Percentiles rank a stretch among this genome's conserved stretches.
Evolutionary conservation across 2,797 vertebrate species (phyloP).

Genomic region (Sebastes hopkinsi): DNA sequence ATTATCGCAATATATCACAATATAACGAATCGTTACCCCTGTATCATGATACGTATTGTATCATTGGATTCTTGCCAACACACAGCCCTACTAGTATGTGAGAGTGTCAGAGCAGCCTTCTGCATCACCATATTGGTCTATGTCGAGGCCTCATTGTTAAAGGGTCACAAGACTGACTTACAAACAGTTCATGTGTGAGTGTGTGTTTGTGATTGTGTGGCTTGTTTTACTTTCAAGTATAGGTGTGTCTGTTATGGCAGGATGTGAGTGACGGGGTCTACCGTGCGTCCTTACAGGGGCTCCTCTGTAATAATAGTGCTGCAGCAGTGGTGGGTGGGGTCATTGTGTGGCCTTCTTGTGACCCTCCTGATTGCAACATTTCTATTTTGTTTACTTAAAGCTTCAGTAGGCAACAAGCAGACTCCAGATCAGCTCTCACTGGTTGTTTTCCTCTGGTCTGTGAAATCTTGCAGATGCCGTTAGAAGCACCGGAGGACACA

Average conservation of each 20-base stretch:
- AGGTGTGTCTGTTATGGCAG: conserved; percentile 4
- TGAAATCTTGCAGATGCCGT: no score
- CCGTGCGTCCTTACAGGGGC: neutral
- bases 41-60: no score
- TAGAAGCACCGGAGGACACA: no score
- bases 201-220: neutral
- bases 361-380: neutral
- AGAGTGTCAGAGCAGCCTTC: neutral
- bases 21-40: no score
- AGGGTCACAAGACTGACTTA: neutral
- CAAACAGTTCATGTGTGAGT: neutral
- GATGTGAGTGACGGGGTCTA: neutral
- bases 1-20: no score
- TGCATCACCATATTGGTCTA: neutral
- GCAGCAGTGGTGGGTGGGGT: neutral
- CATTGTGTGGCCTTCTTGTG: neutral
- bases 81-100: neutral
- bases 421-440: no score
- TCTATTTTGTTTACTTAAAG: neutral
- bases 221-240: neutral
- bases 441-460: no score
- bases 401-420: no score
- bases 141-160: neutral
- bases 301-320: neutral
- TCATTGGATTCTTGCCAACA: no score